Conservation (phyloP, 2,113 vertebrate species). For the Cyprinus carpio region DNA sequence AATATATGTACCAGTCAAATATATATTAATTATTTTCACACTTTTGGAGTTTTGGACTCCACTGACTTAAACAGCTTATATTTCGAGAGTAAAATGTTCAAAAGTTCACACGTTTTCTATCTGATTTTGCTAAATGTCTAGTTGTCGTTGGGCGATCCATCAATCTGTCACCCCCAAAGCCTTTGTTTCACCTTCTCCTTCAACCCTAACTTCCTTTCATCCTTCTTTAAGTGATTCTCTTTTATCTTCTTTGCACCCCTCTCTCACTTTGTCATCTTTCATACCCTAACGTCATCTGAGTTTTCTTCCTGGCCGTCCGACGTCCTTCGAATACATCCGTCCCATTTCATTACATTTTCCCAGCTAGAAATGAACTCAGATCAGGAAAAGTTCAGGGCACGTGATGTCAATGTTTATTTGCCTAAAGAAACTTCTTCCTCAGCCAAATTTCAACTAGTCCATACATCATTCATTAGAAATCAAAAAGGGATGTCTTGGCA, state of each 20-base stretch:
- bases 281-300: background rate
- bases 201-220: constrained; percentile 21
- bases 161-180: constrained; percentile 23
- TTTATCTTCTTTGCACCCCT: constrained; percentile 22
- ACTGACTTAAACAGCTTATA: background rate
- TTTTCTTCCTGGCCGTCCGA: background rate
- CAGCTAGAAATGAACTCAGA: background rate
- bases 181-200: constrained; percentile 17
- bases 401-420: constrained; percentile 24
- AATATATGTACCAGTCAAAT: background rate
- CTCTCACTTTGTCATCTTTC: background rate
- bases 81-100: background rate
- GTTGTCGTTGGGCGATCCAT: constrained; percentile 22
- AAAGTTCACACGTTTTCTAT: background rate
- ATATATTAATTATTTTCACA: background rate
- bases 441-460: constrained; percentile 15
- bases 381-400: background rate
- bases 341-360: background rate
- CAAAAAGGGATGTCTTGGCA: background rate
- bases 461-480: constrained; percentile 37
- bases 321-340: background rate
- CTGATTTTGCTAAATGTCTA: constrained; percentile 14
- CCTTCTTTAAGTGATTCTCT: constrained; percentile 26
- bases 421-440: constrained; percentile 18
- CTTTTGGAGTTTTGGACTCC: background rate